Percentiles rank a stretch among this genome's conserved stretches.
These are phyloP conservation scores for Fabriciana adippe DNA, from an alignment of 2,888 invertebrate species.

Conservation along the genomic window DNA sequence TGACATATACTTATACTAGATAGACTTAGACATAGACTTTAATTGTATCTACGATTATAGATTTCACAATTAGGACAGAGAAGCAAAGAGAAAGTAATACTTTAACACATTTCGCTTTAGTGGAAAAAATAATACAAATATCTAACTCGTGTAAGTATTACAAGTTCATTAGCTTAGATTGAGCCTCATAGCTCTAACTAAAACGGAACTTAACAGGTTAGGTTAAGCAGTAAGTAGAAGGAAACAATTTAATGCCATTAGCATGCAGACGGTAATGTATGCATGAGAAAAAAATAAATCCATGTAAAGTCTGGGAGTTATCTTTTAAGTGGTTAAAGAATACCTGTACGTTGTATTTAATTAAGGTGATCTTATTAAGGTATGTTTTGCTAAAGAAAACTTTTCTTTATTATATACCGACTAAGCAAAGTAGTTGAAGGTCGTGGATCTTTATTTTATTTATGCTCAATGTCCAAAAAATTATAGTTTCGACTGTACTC, in stretches of 20 bases:
- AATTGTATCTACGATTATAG: too few species aligned
- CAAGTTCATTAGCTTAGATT: background rate
- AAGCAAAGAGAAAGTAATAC: too few species aligned
- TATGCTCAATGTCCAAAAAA: too few species aligned
- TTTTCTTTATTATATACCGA: slow-evolving; percentile 2
- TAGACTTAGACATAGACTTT: too few species aligned
- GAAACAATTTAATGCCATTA: slow-evolving; percentile 28
- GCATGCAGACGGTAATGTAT: slow-evolving; percentile 24
- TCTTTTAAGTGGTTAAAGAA: slow-evolving; percentile 18
- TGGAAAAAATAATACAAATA: background rate
- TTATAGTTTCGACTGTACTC: too few species aligned
- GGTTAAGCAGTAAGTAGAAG: slow-evolving; percentile 9
- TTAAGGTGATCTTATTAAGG: slow-evolving; percentile 8
- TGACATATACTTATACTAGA: too few species aligned
- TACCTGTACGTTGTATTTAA: slow-evolving; percentile 25
- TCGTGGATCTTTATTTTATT: too few species aligned
- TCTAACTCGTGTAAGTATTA: background rate
- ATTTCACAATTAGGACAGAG: too few species aligned
- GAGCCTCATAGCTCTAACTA: background rate
- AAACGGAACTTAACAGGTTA: slow-evolving; percentile 16
- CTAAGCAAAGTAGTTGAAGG: too few species aligned
- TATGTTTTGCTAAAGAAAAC: slow-evolving; percentile 4
- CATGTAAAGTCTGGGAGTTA: slow-evolving; percentile 9
- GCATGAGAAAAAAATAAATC: slow-evolving; percentile 23
- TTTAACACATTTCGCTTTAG: too few species aligned